Percentiles rank a stretch among this genome's conserved stretches.
phyloP scores from a whole-genome alignment of 92 coral and sea anemone species.

The Paramuricea clavata region DNA sequence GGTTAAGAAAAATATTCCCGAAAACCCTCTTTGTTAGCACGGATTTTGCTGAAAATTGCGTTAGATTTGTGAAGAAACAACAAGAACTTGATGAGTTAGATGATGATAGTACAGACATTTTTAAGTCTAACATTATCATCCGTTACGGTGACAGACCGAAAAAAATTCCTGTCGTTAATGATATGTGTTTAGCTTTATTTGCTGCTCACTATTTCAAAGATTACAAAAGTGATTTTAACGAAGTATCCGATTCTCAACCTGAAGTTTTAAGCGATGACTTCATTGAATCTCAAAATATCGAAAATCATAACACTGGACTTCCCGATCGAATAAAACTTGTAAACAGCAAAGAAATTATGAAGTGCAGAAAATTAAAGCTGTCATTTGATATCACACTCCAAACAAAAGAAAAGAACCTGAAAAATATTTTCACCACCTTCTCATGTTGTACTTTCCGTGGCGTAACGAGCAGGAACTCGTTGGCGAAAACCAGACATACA shows the following conservation, averaged over 20 bases:
- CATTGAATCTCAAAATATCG: conserved; percentile 2
- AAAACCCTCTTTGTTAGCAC: conserved; percentile 35
- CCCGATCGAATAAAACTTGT: conserved; percentile 5
- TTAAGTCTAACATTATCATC: conserved; percentile 10
- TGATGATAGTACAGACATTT: conserved; percentile 21
- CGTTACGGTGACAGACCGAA: conserved; percentile 40
- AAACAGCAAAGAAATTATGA: neutral
- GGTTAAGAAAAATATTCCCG: conserved; percentile 3
- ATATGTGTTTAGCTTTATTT: conserved; percentile 35
- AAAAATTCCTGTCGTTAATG: conserved; percentile 40
- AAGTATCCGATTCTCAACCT: conserved; percentile 51
- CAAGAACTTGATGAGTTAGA: conserved; percentile 40
- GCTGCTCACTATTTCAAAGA: conserved; percentile 38
- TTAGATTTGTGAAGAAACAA: conserved; percentile 25
- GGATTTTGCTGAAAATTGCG: conserved; percentile 25
- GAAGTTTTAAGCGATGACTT: conserved; percentile 15
- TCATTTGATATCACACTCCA: conserved; percentile 36
- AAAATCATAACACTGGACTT: neutral
- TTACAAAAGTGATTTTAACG: conserved; percentile 7
- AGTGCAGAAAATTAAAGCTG: conserved; percentile 45
- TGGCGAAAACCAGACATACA: conserved; percentile 6
- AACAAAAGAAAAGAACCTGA: conserved; percentile 22
- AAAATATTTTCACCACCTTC: conserved; percentile 29
- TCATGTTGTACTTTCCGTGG: conserved; percentile 37
- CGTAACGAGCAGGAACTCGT: conserved; percentile 18